Evolutionary conservation across 2,888 invertebrate genomes (phyloP), one percentile per base, ranked within the genome.

Genomic region (Watsonalla cultraria): DNA sequence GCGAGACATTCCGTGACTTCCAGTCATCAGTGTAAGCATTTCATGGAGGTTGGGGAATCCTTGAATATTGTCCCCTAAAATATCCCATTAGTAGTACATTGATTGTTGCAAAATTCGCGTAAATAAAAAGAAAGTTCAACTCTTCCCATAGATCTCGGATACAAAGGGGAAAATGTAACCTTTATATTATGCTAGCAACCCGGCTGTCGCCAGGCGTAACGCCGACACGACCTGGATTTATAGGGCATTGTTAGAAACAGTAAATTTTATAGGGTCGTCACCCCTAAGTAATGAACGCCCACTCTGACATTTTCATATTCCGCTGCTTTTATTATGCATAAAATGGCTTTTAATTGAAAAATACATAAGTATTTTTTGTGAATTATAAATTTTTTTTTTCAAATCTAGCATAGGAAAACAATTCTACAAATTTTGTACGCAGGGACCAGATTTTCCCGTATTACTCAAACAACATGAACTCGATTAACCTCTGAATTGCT

Each of bases 181-280:
- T 51, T 33, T 39, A n/a, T 50, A 47, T 57, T 61, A 42, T 52
- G 49, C 53, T 42, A 42, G 42, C 42, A 42, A 11, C 53, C 51
- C 35, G 53, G 49, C 39, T 15, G 55, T 60, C 52, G 58, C 51
- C 51, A 55, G 54, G 50, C 58, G 64, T 66, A 62, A 61, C 7
- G 37, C 62, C 57, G 57, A 64, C 64, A 62, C 64, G 74, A 70
- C 79, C 76, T 70, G 71, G 65, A 74, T 80, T 81, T 78, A 80
- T 74, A 66, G 68, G 70, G 70, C 77, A 81, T 80, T 83, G 78
- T 80, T 76, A 64, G 78, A 74, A 76, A 72, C 72, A 64, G 70
- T 78, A 71, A 72, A 76, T 71, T 78, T 71, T 75, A 76, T 70
- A 72, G 70, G 72, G 70, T 70, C 74, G 65, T 68, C 62, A 76